phyloP scores from a whole-genome alignment of 2,888 invertebrate species.

The Spodoptera exigua region DNA sequence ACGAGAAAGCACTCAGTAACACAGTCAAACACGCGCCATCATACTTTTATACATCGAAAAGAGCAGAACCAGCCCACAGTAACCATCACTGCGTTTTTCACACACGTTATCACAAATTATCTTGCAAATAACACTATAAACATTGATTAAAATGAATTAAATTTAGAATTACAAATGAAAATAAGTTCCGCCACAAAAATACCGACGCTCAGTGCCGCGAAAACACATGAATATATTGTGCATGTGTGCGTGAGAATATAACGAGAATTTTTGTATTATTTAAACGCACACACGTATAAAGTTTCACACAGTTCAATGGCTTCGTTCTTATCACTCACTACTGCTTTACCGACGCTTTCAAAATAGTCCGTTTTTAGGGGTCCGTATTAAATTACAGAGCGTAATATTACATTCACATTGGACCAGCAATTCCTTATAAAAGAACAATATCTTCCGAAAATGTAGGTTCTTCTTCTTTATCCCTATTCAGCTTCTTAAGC shows the following conservation, averaged over 20 bases:
- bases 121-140: constrained; percentile 60
- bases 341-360: constrained; percentile 64
- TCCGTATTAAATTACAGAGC: constrained; percentile 6
- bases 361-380: constrained; percentile 57
- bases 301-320: constrained; percentile 60
- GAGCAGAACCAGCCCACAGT: constrained; percentile 48
- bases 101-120: constrained; percentile 55
- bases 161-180: constrained; percentile 69
- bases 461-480: too few species aligned
- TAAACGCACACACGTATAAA: constrained; percentile 44
- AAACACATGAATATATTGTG: constrained; percentile 69
- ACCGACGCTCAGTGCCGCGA: constrained; percentile 80
- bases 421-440: too few species aligned
- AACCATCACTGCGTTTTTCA: constrained; percentile 46
- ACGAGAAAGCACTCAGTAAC: constrained; percentile 75
- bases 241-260: constrained; percentile 61
- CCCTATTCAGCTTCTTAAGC: too few species aligned
- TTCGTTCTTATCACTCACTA: constrained; percentile 55
- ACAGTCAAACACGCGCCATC: constrained; percentile 85
- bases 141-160: constrained; percentile 53
- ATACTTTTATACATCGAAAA: constrained; percentile 65
- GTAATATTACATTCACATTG: constrained; percentile 9
- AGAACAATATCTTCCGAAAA: too few species aligned
- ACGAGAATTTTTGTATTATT: constrained; percentile 38
- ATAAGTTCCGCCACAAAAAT: constrained; percentile 74